These are phyloP conservation scores for Lichenostomus cassidix DNA, from an alignment of 2,113 vertebrate genomes.

Conservation along the genomic window DNA sequence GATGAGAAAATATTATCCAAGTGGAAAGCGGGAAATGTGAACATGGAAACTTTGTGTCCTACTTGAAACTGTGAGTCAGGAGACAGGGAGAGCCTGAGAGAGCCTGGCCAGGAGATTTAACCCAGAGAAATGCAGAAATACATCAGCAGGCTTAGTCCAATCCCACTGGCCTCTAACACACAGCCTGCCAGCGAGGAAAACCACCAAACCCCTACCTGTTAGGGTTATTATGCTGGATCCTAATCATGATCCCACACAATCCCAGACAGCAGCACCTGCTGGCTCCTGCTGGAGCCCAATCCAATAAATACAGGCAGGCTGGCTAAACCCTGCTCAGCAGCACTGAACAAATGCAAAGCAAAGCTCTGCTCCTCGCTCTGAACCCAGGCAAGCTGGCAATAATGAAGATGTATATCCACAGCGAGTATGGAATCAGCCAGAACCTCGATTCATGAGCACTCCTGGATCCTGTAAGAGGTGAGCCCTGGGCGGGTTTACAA, in stretches of 20 bases:
- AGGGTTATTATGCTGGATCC: fast-evolving
- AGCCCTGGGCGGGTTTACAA: not conserved
- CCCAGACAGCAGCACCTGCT: not conserved
- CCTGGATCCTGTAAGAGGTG: not conserved
- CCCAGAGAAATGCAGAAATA: not conserved
- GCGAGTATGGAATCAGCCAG: not conserved
- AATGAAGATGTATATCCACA: not conserved
- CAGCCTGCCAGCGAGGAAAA: not conserved
- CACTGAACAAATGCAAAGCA: not conserved
- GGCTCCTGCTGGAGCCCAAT: not conserved
- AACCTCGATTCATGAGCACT: not conserved
- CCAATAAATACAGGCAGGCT: not conserved
- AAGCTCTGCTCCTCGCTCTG: not conserved
- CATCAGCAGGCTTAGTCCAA: not conserved
- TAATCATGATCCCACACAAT: not conserved
- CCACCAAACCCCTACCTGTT: fast-evolving
- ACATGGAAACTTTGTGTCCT: not conserved
- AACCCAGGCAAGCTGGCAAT: not conserved
- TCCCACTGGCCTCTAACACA: not conserved
- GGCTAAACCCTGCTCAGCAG: not conserved
- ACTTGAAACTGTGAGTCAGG: not conserved
- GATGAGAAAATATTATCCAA: not conserved
- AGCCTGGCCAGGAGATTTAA: fast-evolving
- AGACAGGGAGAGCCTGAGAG: not conserved
- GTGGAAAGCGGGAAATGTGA: not conserved